phyloP scores from a whole-genome alignment of 2,113 vertebrate species.

The Laticauda colubrina region DNA sequence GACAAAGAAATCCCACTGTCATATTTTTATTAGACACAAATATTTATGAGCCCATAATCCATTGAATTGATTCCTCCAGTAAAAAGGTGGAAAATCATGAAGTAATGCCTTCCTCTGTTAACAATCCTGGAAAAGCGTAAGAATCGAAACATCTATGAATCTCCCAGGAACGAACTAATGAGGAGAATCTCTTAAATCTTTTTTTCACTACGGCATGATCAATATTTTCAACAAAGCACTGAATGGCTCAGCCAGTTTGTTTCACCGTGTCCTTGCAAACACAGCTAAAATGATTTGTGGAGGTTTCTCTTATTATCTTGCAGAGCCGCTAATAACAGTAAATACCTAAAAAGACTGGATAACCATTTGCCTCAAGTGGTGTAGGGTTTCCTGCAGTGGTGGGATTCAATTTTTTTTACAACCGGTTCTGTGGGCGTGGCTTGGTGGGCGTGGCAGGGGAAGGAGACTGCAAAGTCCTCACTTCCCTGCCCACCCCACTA shows the following conservation, averaged over 20 bases:
- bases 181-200: constrained; percentile 60
- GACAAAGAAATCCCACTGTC: not conserved
- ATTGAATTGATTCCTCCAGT: not conserved
- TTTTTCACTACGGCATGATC: constrained; percentile 33
- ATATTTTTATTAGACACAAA: not conserved
- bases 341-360: constrained; percentile 4
- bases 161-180: constrained; percentile 46
- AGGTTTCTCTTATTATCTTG: constrained; percentile 37
- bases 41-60: not conserved
- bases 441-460: no score
- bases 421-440: no score
- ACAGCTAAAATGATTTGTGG: constrained; percentile 56
- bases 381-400: no score
- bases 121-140: not conserved
- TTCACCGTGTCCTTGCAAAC: constrained; percentile 48
- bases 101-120: not conserved
- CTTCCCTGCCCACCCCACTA: no score
- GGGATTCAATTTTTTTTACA: no score
- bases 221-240: constrained; percentile 42
- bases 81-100: not conserved
- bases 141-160: constrained; percentile 8
- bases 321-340: not conserved
- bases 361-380: no score
- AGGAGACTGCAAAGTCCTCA: no score
- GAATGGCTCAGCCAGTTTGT: constrained; percentile 51